Evolutionary conservation across 2,113 vertebrate species (phyloP), one percentile per base, ranked within the genome.

Genomic region (Enhydra lutris): DNA sequence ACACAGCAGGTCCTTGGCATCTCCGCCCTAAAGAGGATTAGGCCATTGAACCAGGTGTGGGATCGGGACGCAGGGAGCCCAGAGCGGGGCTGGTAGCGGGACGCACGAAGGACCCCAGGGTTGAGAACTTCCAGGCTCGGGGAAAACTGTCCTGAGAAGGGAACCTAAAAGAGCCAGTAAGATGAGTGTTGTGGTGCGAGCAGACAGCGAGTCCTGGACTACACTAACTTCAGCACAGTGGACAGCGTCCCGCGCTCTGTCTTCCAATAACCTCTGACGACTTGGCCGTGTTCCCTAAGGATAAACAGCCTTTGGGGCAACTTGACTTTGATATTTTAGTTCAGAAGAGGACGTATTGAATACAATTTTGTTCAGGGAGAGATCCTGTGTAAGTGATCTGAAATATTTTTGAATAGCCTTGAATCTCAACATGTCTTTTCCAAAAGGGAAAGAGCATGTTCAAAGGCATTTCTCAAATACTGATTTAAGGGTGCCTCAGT

Each of bases 171-270:
- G 23, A 73, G 57, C 69, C 45, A 5, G 0, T 0, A 0, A 3
- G 76, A 79, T 3, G 76, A 83, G 85, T 31, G 11, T 61, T 2
- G 21, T 0, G 84, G 52, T 23, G 1, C 2, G 0, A 21, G 78
- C 57, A 11, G 13, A 10, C 45, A 0, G 34, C 17, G 59, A 78
- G 63, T 39, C 4, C 78, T 0, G 9, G 24, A 14, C 12, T 18
- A 4, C 9, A 0, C 31, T 45, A 39, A 92, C 89, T 97, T 97
- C 97, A 95, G 96, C 8, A 96, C 95, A 29, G 3, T 21, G 94
- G 97, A 96, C 92, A 97, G 97, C 63, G 15, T 4, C 47, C 65
- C n/a, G 11, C 34, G 13, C 80, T 17, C 20, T 0, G 29, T 26
- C 26, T 63, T 57, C 13, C 10, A 47, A 6, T n/a, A 36, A 71